Evolutionary conservation across 2,113 vertebrate species (phyloP).

Genomic region (Acinonyx jubatus): DNA sequence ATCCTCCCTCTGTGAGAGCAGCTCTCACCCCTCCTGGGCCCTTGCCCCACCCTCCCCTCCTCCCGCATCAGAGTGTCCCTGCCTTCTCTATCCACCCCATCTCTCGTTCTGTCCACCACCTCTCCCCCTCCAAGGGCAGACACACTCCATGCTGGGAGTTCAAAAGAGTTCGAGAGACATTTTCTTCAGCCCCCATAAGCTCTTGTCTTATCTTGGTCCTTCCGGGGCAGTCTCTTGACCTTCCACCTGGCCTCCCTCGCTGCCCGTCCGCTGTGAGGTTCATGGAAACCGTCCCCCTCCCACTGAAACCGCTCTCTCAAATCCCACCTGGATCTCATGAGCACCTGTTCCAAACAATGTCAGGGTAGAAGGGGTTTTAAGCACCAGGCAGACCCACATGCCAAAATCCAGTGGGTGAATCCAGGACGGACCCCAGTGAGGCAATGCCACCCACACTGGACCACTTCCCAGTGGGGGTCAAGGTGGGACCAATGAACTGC

Average conservation of each 20-base stretch:
- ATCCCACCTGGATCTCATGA: background rate
- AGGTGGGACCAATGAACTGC: rapidly evolving
- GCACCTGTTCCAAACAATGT: background rate
- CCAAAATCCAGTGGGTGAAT: rapidly evolving
- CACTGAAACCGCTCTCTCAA: background rate
- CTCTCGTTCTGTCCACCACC: rapidly evolving
- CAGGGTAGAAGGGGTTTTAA: too few relatives aligned
- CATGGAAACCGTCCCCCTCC: too few relatives aligned
- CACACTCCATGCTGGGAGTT: background rate
- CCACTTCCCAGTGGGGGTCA: too few relatives aligned
- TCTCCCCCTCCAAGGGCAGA: background rate
- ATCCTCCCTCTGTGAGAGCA: background rate
- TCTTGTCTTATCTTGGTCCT: background rate
- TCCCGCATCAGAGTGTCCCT: rapidly evolving
- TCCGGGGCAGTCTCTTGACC: background rate
- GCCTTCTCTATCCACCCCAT: background rate
- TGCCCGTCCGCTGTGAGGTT: rapidly evolving
- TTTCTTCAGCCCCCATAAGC: rapidly evolving
- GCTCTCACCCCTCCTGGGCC: background rate
- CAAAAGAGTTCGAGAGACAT: rapidly evolving
- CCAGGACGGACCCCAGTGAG: rapidly evolving
- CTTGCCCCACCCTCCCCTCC: background rate
- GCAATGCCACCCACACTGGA: rapidly evolving
- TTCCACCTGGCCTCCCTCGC: rapidly evolving
- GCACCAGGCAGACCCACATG: background rate